phyloP scores from a whole-genome alignment of 2,888 invertebrate genomes.

The Stenolophus ochropezus region DNA sequence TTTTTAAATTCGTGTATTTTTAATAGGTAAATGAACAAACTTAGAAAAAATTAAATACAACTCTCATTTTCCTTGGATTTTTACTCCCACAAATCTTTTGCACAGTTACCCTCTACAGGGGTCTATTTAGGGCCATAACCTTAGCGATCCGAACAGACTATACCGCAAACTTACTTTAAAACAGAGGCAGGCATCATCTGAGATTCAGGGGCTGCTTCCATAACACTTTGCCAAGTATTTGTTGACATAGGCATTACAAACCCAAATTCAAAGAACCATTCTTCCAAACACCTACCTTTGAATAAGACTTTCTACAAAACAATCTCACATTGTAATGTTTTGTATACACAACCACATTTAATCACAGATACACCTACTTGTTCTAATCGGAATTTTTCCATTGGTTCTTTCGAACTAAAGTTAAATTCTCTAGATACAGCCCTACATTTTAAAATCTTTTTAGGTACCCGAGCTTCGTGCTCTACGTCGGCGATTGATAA shows the following conservation, averaged over 20 bases:
- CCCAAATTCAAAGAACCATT: slow-evolving; percentile 99
- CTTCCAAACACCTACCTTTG: slow-evolving; percentile 94
- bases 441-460: slow-evolving; percentile 95
- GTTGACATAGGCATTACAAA: slow-evolving; percentile 99
- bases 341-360: too few species aligned
- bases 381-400: slow-evolving; percentile 97
- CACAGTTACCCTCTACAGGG: too few species aligned
- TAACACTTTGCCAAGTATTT: slow-evolving; percentile 99
- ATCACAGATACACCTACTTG: too few species aligned
- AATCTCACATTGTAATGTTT: too few species aligned
- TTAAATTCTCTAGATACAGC: slow-evolving; percentile 93
- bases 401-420: slow-evolving; percentile 92
- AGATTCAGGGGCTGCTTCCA: slow-evolving; percentile 98
- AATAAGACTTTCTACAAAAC: slow-evolving; percentile 83
- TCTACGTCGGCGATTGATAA: slow-evolving; percentile 91
- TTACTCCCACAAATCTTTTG: too few species aligned
- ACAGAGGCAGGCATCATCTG: slow-evolving; percentile 99
- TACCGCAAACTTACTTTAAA: slow-evolving; percentile 83
- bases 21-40: too few species aligned
- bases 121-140: too few species aligned
- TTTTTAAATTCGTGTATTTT: too few species aligned
- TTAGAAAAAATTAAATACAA: too few species aligned
- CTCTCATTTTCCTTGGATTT: too few species aligned
- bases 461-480: slow-evolving; percentile 98
- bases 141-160: too few species aligned